Evolutionary conservation across 2,113 vertebrate species (phyloP), one percentile per base, ranked within the genome.

Genomic region (Xenus cinereus): DNA sequence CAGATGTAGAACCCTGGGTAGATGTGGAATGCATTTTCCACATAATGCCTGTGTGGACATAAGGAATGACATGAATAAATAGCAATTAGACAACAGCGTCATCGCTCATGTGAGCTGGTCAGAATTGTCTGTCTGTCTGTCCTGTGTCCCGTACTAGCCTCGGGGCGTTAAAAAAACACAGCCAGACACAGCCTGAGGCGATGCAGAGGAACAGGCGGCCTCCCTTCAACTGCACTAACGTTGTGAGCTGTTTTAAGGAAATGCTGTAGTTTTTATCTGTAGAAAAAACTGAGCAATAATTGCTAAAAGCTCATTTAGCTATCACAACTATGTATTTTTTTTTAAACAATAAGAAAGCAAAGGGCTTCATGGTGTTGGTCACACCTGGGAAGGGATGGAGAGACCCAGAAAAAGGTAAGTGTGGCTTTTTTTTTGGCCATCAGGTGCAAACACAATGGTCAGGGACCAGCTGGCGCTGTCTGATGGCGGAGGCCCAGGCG

Each of bases 1-100:
- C 98, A 98, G 97, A 97, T 98, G 98, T 88, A 97, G 94, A 97
- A 96, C 82, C 94, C 96, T 67, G 93, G 89, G 92, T 90, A 96
- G 95, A 74, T 32, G 89, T 21, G 74, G 87, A 97, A 83, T 86
- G 81, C 92, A 90, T 97, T 98, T 98, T 96, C 97, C 95, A 64
- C 87, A 95, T 96, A 97, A 95, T 89, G 95, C 94, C 97, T 97
- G 93, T 27, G 82, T 51, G 89, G 89, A 95, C 95, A 96, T 95
- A 77, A 97, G 98, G 96, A 96, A 96, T 85, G 73, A 86, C 94
- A 84, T 87, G 97, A 96, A 96, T 96, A 95, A 97, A 90, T 71
- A 96, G 91, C 75, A 97, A 90, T 97, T 96, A 95, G 63, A n/a
- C 68, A 96, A 51, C 67, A 78, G 97, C 84, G 84, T 39, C 90